Evolutionary conservation across 2,888 invertebrate genomes (phyloP), one percentile per base, ranked within the genome.

Genomic region (Yponomeuta malinellus): DNA sequence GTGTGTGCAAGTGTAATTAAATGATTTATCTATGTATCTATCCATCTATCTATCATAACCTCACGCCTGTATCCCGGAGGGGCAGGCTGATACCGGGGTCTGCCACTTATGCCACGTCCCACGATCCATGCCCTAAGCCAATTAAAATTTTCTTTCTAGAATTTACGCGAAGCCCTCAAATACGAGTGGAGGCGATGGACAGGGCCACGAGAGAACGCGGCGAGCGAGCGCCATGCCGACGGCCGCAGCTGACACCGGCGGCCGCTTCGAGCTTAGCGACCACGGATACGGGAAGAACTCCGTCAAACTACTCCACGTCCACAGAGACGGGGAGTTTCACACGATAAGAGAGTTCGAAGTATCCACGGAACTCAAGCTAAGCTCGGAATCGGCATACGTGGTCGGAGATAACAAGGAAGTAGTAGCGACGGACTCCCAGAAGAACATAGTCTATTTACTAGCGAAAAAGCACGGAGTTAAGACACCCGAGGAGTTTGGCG

Each of bases 341-440:
- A 92, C 93, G 74, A 95, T 96, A 74, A 93, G 95, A 73, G 96
- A 97, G 81, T 94, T 95, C 78, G 96, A 96, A 87, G 96, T 92
- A 71, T 88, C 93, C 77, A 96, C 96, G 0, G 95, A 95, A 76
- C 88, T 97, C 68, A 95, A 95, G 76, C 87, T 96, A 71, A 92
- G 93, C 73, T 94, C 94, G 3, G 94, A 95, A 79, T 94, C 94
- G 74, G 96, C 96, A 74, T 97, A 96, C 83, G 86, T 95, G 0
- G 81, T 92, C 74, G 95, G 95, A n/a, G 95, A 96, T 85, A 97
- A 97, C 81, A 93, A 94, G 70, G 95, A 96, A 79, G 95, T 97
- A 73, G 95, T 97, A 29, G 96, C 96, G 12, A 96, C 96, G 0
- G 96, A 96, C 80, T 95, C 96, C 0, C 96, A 96, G 83, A 96